Conservation (phyloP, 1,140 invertebrate species). For the Popillia japonica region DNA sequence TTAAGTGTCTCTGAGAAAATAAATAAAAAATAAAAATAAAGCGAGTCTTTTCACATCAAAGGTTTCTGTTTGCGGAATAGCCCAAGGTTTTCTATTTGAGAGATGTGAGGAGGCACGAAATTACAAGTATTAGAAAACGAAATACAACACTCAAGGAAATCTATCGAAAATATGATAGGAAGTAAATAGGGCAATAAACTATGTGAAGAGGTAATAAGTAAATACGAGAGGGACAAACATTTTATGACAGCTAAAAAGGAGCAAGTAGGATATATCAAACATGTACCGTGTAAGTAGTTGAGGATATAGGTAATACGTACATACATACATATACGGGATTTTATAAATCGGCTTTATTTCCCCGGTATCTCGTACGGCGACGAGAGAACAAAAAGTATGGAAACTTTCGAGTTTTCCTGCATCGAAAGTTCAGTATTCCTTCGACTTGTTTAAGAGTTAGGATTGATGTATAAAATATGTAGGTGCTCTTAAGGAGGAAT, state of each 20-base stretch:
- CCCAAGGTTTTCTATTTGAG: slow-evolving; percentile 12
- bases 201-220: not conserved
- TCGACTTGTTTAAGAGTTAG: not conserved
- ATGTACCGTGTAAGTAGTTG: not conserved
- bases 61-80: slow-evolving; percentile 13
- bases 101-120: not conserved
- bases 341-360: slow-evolving; percentile 19
- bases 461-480: not conserved
- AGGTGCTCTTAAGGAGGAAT: not conserved
- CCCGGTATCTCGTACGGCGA: not conserved
- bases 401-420: not conserved
- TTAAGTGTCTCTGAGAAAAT: slow-evolving; percentile 11
- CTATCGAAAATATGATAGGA: too few species aligned
- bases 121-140: too few species aligned
- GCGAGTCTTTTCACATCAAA: not conserved
- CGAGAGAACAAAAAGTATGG: not conserved
- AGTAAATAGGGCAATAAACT: too few species aligned
- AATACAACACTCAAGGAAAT: too few species aligned
- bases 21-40: not conserved
- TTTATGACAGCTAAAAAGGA: not conserved
- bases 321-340: not conserved
- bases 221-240: not conserved
- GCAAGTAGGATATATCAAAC: not conserved
- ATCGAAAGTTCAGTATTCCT: not conserved
- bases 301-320: not conserved